Evolutionary conservation across 2,113 vertebrate species (phyloP).

Genomic region (Chloroceryle aenea): DNA sequence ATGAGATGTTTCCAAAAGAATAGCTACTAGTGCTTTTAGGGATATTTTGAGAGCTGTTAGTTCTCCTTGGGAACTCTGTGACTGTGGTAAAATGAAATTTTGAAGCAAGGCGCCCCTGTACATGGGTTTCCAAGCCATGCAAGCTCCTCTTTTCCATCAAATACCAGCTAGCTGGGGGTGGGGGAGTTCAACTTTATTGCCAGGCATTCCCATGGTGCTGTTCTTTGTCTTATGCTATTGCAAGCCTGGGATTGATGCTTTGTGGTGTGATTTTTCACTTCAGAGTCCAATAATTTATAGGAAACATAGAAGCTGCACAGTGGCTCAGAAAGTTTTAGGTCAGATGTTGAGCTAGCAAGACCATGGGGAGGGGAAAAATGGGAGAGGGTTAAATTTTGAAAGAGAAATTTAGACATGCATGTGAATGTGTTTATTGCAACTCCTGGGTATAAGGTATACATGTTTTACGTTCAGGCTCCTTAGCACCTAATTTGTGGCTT

Average conservation of each 20-base stretch:
- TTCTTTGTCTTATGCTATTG: rapidly evolving
- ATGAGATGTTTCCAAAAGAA: neutral
- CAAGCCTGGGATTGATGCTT: rapidly evolving
- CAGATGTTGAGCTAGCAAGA: neutral
- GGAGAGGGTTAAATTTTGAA: neutral
- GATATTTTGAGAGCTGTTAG: neutral
- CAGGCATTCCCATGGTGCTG: neutral
- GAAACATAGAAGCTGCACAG: neutral
- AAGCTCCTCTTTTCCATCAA: neutral
- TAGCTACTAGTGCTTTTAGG: neutral
- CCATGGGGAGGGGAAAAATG: neutral
- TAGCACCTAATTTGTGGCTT: neutral
- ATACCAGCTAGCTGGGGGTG: rapidly evolving
- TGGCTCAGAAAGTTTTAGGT: neutral
- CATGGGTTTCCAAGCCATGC: neutral
- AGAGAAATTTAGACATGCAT: neutral
- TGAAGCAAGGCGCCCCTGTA: neutral
- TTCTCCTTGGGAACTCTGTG: neutral
- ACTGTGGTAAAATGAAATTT: neutral
- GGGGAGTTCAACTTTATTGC: neutral
- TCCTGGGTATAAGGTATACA: rapidly evolving
- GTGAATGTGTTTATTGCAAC: neutral
- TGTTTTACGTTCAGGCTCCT: neutral
- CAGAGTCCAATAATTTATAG: neutral
- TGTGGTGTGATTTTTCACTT: neutral